Conservation (phyloP, 2,888 invertebrate genomes). For the Drosophila dives region DNA sequence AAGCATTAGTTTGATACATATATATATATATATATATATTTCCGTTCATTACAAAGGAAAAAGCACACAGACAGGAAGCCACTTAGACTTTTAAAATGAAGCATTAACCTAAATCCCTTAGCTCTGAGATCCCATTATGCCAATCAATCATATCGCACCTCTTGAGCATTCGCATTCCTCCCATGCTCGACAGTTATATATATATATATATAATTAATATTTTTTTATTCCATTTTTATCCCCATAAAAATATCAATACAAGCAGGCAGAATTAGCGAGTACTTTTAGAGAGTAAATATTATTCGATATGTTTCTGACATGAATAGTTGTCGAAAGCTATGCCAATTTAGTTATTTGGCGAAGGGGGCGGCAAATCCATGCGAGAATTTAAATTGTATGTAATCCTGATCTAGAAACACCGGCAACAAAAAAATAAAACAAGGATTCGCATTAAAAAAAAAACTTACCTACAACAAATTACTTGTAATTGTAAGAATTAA, state of each 20-base stretch:
- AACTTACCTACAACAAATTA: conserved; percentile 38
- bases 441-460: conserved; percentile 31
- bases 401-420: conserved; percentile 16
- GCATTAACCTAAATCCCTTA: conserved; percentile 36
- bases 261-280: not conserved
- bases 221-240: conserved; percentile 10
- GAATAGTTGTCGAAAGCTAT: conserved; percentile 5
- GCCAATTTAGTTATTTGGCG: conserved; percentile 5
- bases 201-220: conserved; percentile 8
- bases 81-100: conserved; percentile 34
- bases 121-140: conserved; percentile 47
- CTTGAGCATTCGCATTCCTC: conserved; percentile 32
- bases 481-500: conserved; percentile 43
- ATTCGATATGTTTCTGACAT: conserved; percentile 32
- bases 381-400: not conserved
- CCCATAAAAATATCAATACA: not conserved
- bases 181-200: conserved; percentile 23
- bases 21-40: conserved; percentile 20
- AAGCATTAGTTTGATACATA: conserved; percentile 43
- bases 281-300: conserved; percentile 18
- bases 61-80: conserved; percentile 14
- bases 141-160: conserved; percentile 59
- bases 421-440: conserved; percentile 15
- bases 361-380: not conserved
- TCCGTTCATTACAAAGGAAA: conserved; percentile 28